Evolutionary conservation across 2,888 invertebrate genomes (phyloP), one percentile per base, ranked within the genome.

Genomic region (Eristalinus sepulchralis): DNA sequence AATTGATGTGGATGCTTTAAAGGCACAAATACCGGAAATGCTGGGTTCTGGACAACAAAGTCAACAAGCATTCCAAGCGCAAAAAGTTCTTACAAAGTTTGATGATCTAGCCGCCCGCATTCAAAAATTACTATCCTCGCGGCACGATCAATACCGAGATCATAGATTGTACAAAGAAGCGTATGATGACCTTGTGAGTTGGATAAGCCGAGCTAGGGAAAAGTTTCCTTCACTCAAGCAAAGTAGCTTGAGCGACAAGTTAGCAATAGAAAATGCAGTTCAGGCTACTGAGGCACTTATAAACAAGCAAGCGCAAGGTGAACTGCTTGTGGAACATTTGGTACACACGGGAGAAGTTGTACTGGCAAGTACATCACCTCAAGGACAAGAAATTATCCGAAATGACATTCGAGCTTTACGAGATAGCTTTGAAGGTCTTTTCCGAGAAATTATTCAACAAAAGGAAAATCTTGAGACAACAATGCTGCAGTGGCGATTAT

Each of bases 231-330:
- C 97, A 4, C 93, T 97, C 83, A 97, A 97, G 91, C 97, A 97
- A 82, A 95, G 96, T 89, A 95, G 97, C 2, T 92, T 97, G 0
- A 96, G 97, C 89, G 98, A 98, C 89, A 97, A 97, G 92, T 91
- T 97, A 78, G 97, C 97, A 0, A 96, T 98, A 88, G 98, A 98
- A 91, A 97, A 96, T 90, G 96, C 97, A 6, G 96, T 97, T 0
- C 96, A 96, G 31, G 97, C 97, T n/a, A 94, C 97, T 59, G 97
- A 97, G 89, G 95, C 96, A 72, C 92, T 98, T 36, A 93, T 97
- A 33, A 97, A 97, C 89, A 97, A 97, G 90, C 97, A 97, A 93
- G 97, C 97, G 6, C 97, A 97, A 93, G 98, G 98, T 3, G 97
- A 97, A 91, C 93, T 98, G 0, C 93, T 98, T 67, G 94, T 98